Percentiles rank a stretch among this genome's conserved stretches.
These are phyloP conservation scores for Petrolisthes manimaculis DNA, from an alignment of 2,888 invertebrate genomes.

Conservation along the genomic window DNA sequence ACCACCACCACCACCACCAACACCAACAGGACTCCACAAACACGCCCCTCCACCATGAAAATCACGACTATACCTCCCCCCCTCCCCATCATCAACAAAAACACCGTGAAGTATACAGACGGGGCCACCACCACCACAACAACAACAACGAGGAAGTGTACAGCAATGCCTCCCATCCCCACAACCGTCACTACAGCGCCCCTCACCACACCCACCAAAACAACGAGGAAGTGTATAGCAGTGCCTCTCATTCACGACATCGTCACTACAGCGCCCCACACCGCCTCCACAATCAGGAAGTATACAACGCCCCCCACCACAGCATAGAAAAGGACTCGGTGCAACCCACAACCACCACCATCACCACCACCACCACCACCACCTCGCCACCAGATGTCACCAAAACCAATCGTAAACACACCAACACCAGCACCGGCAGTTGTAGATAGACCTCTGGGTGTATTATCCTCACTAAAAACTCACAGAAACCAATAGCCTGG, in stretches of 20 bases:
- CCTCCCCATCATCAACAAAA: background rate
- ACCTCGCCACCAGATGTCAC: conserved; percentile 4
- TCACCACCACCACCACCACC: too few species aligned
- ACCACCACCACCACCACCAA: background rate
- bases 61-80: background rate
- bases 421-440: conserved; percentile 48
- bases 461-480: conserved; percentile 50
- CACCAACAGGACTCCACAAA: background rate
- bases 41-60: background rate
- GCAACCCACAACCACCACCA: background rate
- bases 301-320: background rate
- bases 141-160: background rate
- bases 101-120: background rate
- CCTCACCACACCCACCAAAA: background rate
- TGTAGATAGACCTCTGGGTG: conserved; percentile 48
- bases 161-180: background rate
- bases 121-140: background rate
- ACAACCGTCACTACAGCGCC: background rate
- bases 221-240: background rate
- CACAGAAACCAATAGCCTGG: conserved; percentile 38
- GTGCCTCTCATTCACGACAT: background rate
- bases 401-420: conserved; percentile 22
- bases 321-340: background rate
- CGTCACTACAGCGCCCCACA: background rate
- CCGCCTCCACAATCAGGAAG: too few species aligned